Evolutionary conservation across 2,113 vertebrate species (phyloP).

Genomic region (Propithecus coquereli): DNA sequence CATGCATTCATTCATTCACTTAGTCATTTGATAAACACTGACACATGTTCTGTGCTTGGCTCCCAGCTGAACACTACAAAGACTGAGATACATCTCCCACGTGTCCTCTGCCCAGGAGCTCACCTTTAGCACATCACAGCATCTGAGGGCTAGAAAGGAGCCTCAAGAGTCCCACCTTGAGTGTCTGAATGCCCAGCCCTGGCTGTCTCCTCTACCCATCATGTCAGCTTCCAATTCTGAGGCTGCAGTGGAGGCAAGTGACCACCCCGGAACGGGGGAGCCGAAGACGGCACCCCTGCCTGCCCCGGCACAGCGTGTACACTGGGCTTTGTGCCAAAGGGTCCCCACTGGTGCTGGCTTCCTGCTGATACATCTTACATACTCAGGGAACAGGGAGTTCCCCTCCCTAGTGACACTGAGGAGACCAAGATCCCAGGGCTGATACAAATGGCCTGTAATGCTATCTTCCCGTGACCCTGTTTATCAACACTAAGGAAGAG

Average conservation of each 20-base stretch:
- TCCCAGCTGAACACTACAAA: background rate
- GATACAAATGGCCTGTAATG: background rate
- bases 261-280: background rate
- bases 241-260: background rate
- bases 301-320: background rate
- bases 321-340: conserved; percentile 67
- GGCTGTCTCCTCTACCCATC: background rate
- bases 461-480: background rate
- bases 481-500: background rate
- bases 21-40: conserved; percentile 49
- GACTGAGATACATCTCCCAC: background rate
- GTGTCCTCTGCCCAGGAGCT: conserved; percentile 72
- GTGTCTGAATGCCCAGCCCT: background rate
- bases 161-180: background rate
- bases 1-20: conserved; percentile 74
- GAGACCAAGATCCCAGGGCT: background rate
- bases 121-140: conserved; percentile 70
- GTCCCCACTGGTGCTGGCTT: conserved; percentile 79
- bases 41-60: background rate
- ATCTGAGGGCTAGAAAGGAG: conserved; percentile 37
- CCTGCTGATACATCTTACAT: conserved; percentile 83
- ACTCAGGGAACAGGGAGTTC: conserved; percentile 78
- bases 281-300: background rate
- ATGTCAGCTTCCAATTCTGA: background rate
- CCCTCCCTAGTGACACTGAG: conserved; percentile 66